Conservation (phyloP, 1,140 invertebrate species). For the Reticulitermes speratus region DNA sequence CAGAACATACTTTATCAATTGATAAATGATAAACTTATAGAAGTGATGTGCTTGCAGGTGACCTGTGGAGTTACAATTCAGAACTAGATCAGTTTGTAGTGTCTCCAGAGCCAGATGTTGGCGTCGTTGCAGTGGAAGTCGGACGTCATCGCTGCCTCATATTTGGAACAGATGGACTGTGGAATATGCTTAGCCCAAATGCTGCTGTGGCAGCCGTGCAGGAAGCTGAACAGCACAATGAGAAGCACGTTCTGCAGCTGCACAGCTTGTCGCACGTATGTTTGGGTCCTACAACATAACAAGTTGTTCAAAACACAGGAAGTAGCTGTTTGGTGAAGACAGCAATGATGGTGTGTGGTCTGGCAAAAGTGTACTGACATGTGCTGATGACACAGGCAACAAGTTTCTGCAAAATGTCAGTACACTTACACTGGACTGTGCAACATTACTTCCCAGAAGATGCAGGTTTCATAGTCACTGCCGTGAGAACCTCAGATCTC, state of each 20-base stretch:
- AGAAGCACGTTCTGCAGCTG: slow-evolving; percentile 46
- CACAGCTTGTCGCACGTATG: not conserved
- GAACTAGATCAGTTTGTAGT: slow-evolving; percentile 88
- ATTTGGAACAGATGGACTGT: slow-evolving; percentile 93
- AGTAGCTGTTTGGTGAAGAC: too few relatives aligned
- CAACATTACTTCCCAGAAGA: too few relatives aligned
- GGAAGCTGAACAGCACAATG: slow-evolving; percentile 77
- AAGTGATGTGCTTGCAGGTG: slow-evolving; percentile 56
- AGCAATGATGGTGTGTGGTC: too few relatives aligned
- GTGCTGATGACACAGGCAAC: too few relatives aligned
- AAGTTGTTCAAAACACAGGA: too few relatives aligned
- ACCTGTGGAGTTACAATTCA: slow-evolving; percentile 96
- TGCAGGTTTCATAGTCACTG: too few relatives aligned
- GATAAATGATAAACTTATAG: not conserved
- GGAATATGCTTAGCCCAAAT: slow-evolving; percentile 89
- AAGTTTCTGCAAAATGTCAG: too few relatives aligned
- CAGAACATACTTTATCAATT: not conserved
- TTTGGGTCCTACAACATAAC: not conserved
- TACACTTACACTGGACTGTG: too few relatives aligned
- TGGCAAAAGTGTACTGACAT: too few relatives aligned
- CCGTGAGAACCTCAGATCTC: too few relatives aligned
- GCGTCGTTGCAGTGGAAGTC: slow-evolving; percentile 82
- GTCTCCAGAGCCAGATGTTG: slow-evolving; percentile 95
- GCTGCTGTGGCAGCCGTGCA: slow-evolving; percentile 84
- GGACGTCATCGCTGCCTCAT: slow-evolving; percentile 81